Conservation (phyloP, 2,113 vertebrate genomes). For the Sebastes schlegelii region DNA sequence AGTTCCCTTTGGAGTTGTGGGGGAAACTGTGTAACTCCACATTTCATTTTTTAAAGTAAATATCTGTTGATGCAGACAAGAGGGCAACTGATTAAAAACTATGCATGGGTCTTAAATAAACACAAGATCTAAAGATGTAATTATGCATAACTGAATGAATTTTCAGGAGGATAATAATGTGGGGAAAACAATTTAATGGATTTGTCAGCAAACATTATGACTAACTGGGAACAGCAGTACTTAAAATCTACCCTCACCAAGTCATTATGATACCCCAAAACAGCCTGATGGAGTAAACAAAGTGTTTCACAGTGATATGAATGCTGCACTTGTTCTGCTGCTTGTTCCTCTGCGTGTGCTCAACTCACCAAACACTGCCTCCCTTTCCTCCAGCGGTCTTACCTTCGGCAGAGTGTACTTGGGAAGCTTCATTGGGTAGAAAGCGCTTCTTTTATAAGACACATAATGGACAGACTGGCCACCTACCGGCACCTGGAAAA, state of each 20-base stretch:
- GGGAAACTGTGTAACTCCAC: conserved; percentile 1
- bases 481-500: conserved; percentile 88
- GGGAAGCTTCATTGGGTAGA: conserved; percentile 93
- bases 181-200: conserved; percentile 38
- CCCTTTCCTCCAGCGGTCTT: conserved; percentile 40
- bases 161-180: conserved; percentile 38
- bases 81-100: conserved; percentile 39
- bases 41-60: conserved; percentile 28
- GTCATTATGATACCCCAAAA: conserved; percentile 17
- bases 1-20: background rate
- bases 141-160: conserved; percentile 36
- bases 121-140: conserved; percentile 36
- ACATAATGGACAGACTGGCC: conserved; percentile 93
- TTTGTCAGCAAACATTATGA: conserved; percentile 44
- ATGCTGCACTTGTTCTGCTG: conserved; percentile 9
- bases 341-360: conserved; percentile 21
- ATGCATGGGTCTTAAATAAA: conserved; percentile 31
- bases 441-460: conserved; percentile 90
- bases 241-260: conserved; percentile 34
- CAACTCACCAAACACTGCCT: conserved; percentile 1
- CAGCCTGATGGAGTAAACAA: conserved; percentile 13
- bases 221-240: conserved; percentile 9
- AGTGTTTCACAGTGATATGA: conserved; percentile 24
- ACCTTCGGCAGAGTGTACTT: conserved; percentile 96
- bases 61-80: conserved; percentile 27